These are phyloP conservation scores for Lamproptera curius DNA, from an alignment of 2,888 invertebrate genomes.

Conservation along the genomic window DNA sequence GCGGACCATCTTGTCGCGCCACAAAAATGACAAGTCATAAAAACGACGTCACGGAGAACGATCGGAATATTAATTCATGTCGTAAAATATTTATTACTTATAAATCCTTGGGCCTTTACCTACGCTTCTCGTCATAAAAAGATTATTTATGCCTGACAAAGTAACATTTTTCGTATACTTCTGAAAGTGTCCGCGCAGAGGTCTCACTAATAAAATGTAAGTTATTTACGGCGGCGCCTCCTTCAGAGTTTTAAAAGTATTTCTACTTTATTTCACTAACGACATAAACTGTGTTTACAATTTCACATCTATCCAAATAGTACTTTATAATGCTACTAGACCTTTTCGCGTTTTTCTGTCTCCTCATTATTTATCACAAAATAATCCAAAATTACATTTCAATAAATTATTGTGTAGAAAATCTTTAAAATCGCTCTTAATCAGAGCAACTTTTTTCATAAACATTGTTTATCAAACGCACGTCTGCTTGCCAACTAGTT, in stretches of 20 bases:
- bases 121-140: conserved; percentile 78
- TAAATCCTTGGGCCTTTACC: conserved; percentile 78
- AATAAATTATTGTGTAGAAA: too few relatives aligned
- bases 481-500: too few relatives aligned
- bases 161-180: conserved; percentile 76
- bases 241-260: conserved; percentile 41
- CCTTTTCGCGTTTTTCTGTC: too few relatives aligned
- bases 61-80: conserved; percentile 77
- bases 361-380: too few relatives aligned
- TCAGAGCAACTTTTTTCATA: too few relatives aligned
- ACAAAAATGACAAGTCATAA: conserved; percentile 78
- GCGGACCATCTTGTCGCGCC: conserved; percentile 55
- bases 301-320: too few relatives aligned
- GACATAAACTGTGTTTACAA: too few relatives aligned
- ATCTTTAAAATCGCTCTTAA: too few relatives aligned
- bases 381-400: too few relatives aligned
- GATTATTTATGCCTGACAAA: conserved; percentile 76
- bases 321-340: too few relatives aligned
- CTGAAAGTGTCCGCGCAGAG: conserved; percentile 60
- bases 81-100: conserved; percentile 78
- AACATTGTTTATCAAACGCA: too few relatives aligned
- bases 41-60: conserved; percentile 77
- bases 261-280: conserved; percentile 28
- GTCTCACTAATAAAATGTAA: conserved; percentile 70
- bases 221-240: conserved; percentile 68